Evolutionary conservation across 2,797 vertebrate genomes (phyloP).

Genomic region (Peromyscus melanophrys): DNA sequence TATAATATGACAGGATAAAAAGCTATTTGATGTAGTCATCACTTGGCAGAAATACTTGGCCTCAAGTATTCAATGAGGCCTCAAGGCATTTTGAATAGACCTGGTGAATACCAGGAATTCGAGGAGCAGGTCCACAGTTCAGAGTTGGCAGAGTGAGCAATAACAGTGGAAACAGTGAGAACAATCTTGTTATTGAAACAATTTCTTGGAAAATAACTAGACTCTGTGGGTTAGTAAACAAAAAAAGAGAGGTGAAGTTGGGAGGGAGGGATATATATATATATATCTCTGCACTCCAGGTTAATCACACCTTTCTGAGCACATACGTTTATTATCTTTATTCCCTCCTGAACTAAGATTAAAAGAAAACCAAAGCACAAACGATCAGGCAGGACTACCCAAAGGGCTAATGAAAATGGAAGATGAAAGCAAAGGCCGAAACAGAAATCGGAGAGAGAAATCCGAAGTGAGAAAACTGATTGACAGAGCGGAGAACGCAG

Average conservation of each 20-base stretch:
- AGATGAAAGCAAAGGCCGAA: neutral
- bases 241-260: neutral
- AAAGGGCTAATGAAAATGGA: neutral
- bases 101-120: slow-evolving; percentile 15
- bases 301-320: neutral
- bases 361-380: slow-evolving; percentile 17
- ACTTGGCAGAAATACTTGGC: slow-evolving; percentile 52
- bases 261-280: neutral
- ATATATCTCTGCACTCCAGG: neutral
- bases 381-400: neutral
- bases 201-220: slow-evolving; percentile 11
- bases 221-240: neutral
- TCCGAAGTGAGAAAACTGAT: slow-evolving; percentile 39
- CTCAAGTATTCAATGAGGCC: slow-evolving; percentile 50
- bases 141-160: neutral
- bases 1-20: slow-evolving; percentile 30
- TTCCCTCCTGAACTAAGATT: neutral
- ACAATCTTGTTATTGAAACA: neutral
- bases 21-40: neutral
- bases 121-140: neutral
- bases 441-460: neutral
- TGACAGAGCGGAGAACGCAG: neutral
- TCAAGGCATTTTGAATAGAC: slow-evolving; percentile 45
- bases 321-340: neutral
- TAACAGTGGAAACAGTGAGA: neutral